phyloP scores from a whole-genome alignment of 2,113 vertebrate species.

The Delphinapterus leucas region DNA sequence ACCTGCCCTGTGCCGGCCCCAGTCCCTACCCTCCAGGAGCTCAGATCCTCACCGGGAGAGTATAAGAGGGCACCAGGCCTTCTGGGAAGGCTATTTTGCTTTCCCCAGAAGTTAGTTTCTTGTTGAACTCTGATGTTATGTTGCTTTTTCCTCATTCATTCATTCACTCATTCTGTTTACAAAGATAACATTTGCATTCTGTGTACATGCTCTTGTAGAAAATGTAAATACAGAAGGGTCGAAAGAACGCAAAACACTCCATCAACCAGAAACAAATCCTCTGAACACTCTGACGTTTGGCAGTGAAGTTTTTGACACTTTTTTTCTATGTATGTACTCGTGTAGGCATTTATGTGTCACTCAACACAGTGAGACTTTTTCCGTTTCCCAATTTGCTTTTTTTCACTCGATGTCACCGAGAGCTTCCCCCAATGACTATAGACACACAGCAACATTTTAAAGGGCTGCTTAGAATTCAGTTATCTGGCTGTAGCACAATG shows the following conservation, averaged over 20 bases:
- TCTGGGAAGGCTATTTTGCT: background rate
- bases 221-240: background rate
- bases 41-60: accelerated
- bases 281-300: background rate
- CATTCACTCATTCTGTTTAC: background rate
- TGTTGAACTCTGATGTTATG: background rate
- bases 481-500: background rate
- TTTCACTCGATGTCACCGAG: background rate
- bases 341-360: background rate
- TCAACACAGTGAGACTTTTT: background rate
- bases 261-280: background rate
- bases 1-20: background rate
- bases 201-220: background rate
- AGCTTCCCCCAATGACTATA: background rate
- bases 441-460: background rate
- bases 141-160: background rate
- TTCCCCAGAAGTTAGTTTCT: background rate
- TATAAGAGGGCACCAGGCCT: accelerated
- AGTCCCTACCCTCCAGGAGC: accelerated
- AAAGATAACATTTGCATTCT: background rate
- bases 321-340: background rate
- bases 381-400: background rate
- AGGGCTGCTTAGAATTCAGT: background rate
- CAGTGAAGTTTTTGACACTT: background rate
- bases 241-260: background rate